These are phyloP conservation scores for Chirona hameri DNA, from an alignment of 2,888 invertebrate species.

Conservation along the genomic window DNA sequence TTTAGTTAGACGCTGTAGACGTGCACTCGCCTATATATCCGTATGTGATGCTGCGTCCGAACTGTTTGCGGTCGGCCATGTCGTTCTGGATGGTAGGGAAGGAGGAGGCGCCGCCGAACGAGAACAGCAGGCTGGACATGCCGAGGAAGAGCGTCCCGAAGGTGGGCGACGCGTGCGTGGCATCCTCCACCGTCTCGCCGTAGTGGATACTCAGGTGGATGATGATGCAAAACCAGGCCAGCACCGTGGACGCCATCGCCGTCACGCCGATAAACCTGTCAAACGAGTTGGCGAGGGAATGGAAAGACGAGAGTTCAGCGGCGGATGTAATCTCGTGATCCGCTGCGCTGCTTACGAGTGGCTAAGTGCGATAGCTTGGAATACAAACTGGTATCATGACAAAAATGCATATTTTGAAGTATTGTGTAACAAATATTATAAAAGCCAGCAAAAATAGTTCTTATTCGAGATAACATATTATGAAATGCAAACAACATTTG, in stretches of 20 bases:
- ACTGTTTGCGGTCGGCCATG: constrained; percentile 63
- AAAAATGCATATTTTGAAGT: no score
- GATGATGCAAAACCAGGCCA: background rate
- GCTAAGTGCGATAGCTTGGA: no score
- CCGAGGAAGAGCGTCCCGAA: constrained; percentile 64
- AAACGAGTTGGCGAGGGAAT: no score
- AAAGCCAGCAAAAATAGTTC: no score
- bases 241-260: background rate
- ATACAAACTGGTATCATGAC: no score
- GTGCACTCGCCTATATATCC: constrained; percentile 58
- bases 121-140: constrained; percentile 66
- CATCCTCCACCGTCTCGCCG: constrained; percentile 39
- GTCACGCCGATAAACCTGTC: background rate
- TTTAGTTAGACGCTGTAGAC: no score
- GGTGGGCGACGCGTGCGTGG: constrained; percentile 54
- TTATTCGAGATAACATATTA: no score
- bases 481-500: no score
- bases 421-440: no score
- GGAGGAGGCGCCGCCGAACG: constrained; percentile 68
- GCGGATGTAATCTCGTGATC: no score
- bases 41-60: constrained; percentile 59
- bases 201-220: background rate
- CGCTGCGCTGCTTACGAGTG: no score
- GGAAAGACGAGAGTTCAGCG: no score
- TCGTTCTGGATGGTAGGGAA: constrained; percentile 78